These are phyloP conservation scores for Lepidocyrtinus sp. DNA, from an alignment of 2,888 invertebrate genomes.

Conservation along the genomic window DNA sequence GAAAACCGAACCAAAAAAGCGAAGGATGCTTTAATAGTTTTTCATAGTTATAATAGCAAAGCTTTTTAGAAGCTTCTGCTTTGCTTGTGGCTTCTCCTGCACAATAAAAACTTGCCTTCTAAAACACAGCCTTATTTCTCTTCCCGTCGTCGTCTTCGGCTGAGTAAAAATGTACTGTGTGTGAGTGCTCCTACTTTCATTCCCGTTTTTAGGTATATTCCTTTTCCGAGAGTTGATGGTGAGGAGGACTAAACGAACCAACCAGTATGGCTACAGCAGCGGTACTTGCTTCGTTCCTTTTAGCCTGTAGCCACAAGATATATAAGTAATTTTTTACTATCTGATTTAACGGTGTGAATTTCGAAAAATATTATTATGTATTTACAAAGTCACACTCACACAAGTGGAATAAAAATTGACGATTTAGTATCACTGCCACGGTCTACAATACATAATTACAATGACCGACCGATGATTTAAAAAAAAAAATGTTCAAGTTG, in stretches of 20 bases:
- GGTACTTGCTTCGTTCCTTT: constrained; percentile 27
- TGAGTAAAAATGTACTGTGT: background rate
- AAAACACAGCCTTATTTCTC: background rate
- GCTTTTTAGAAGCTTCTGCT: constrained; percentile 29
- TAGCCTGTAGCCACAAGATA: constrained; percentile 4
- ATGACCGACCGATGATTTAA: constrained; percentile 37
- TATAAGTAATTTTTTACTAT: too few species aligned
- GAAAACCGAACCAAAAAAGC: constrained; percentile 50
- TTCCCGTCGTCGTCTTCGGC: constrained; percentile 26
- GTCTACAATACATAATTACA: constrained; percentile 17
- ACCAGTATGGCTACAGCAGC: constrained; percentile 36
- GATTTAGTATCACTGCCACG: constrained; percentile 56
- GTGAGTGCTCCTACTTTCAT: constrained; percentile 48
- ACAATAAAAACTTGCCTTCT: constrained; percentile 37
- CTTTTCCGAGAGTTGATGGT: constrained; percentile 30
- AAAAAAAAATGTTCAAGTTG: background rate
- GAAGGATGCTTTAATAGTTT: constrained; percentile 58
- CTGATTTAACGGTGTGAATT: constrained; percentile 4
- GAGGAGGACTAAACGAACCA: constrained; percentile 27
- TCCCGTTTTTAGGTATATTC: constrained; percentile 31
- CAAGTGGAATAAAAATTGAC: constrained; percentile 25
- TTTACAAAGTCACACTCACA: constrained; percentile 12
- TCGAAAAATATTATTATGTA: constrained; percentile 24
- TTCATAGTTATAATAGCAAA: constrained; percentile 50
- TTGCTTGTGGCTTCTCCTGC: constrained; percentile 22